Evolutionary conservation across 2,797 vertebrate genomes (phyloP).

Genomic region (Acanthurus lineatus): DNA sequence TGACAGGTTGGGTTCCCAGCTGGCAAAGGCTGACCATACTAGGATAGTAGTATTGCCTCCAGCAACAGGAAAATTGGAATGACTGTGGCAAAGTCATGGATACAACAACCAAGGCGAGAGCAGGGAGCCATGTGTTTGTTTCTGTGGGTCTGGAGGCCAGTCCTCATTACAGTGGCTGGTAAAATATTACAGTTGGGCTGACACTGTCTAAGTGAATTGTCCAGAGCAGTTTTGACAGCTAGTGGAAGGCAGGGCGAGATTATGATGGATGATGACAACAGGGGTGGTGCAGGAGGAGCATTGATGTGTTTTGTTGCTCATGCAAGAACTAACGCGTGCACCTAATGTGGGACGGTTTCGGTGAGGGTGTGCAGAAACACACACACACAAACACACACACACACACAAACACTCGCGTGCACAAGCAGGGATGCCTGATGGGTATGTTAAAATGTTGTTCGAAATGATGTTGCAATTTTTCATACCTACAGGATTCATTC

Average conservation of each 20-base stretch:
- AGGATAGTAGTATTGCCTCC: conserved; percentile 69
- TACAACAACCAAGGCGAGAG: conserved; percentile 67
- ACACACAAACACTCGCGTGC: conserved; percentile 7
- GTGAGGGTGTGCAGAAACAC: conserved; percentile 36
- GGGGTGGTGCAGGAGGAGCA: conserved; percentile 68
- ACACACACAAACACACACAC: conserved; percentile 5
- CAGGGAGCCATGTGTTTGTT: conserved; percentile 80
- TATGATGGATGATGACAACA: conserved; percentile 85
- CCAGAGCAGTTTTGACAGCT: conserved; percentile 81
- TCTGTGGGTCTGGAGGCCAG: conserved; percentile 76
- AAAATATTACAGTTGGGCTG: conserved; percentile 83
- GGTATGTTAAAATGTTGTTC: conserved; percentile 74
- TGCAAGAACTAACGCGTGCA: conserved; percentile 74
- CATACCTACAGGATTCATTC: conserved; percentile 68
- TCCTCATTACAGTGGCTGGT: conserved; percentile 79
- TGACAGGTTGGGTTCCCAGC: conserved; percentile 77
- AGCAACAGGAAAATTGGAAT: conserved; percentile 77
- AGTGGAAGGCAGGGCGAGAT: conserved; percentile 78
- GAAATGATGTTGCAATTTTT: conserved; percentile 71
- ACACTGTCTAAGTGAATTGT: conserved; percentile 83
- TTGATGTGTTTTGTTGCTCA: conserved; percentile 79
- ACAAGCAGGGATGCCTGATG: conserved; percentile 66
- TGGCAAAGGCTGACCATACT: conserved; percentile 71
- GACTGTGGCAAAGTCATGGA: conserved; percentile 80
- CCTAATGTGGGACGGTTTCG: conserved; percentile 66